Evolutionary conservation across 2,113 vertebrate species (phyloP), one percentile per base, ranked within the genome.

Genomic region (Clarias gariepinus): DNA sequence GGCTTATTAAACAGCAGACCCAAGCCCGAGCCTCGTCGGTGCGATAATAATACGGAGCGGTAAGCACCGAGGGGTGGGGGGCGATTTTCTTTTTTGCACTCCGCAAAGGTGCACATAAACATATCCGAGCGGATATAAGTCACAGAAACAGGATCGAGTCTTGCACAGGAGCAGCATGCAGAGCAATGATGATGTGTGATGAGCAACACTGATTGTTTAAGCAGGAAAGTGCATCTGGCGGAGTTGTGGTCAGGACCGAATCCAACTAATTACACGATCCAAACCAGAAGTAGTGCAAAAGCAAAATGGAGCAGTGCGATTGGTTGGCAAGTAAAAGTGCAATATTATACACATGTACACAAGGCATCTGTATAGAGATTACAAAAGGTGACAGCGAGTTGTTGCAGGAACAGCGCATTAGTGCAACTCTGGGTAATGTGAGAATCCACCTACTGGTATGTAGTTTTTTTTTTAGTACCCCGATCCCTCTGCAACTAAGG

Each of bases 241-340:
- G 55, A 80, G 57, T 36, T 80, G 78, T 80, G 78, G 55, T 80
- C 28, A 60, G 77, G 55, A 60, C 11, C 8, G 36, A 80, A 61
- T 81, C 18, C 30, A 61, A 61, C 9, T 25, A 61, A 25, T 23
- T 58, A 58, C n/a, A 58, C 33, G 77, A 58, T 2, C 69, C 69
- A 41, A 76, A 61, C 28, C 30, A 61, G 21, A 81, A 81, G 78
- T 81, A 81, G 78, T 41, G 78, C 57, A 81, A 33, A 80, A 60
- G 78, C 28, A 81, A 81, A 81, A 61, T 36, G 30, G 30, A 33
- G 77, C 77, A 33, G 3, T 79, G 18, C 28, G 77, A 60, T 79
- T 58, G 77, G 52, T 33, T 23, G 53, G 18, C 9, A 21, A 47
- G 55, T 33, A 21, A 4, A 79, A 18, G 16, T 79, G 28, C 28